Evolutionary conservation across 2,797 vertebrate genomes (phyloP).

Genomic region (Stomatorhinus walkeri): DNA sequence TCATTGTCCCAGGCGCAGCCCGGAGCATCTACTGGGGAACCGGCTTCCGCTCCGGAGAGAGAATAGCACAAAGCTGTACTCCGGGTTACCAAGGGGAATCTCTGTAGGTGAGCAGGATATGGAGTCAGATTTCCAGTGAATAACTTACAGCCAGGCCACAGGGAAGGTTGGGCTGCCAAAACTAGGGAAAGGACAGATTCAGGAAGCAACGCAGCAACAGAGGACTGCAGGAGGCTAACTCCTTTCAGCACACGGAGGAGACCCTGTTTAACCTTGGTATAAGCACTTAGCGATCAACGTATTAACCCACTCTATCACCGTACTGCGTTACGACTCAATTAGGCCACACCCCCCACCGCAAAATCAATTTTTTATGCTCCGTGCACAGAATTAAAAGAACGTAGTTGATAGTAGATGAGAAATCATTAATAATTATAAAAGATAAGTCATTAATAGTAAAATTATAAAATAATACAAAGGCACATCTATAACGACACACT

Average conservation of each 20-base stretch:
- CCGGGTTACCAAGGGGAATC: not conserved
- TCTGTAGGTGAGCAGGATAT: not conserved
- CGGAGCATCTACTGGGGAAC: not conserved
- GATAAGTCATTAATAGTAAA: not conserved
- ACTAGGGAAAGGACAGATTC: not conserved
- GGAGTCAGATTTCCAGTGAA: not conserved
- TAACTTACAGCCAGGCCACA: not conserved
- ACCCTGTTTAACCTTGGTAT: not conserved
- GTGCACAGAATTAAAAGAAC: not conserved
- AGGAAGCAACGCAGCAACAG: not conserved
- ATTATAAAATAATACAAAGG: not conserved
- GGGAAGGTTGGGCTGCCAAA: not conserved
- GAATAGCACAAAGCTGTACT: not conserved
- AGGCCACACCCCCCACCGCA: not conserved
- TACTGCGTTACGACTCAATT: not conserved
- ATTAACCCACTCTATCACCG: not conserved
- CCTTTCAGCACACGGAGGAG: not conserved
- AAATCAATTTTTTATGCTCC: not conserved
- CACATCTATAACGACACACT: not conserved
- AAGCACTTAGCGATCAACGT: not conserved
- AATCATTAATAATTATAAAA: not conserved
- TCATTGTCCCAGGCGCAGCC: slow-evolving; percentile 4
- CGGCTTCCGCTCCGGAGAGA: not conserved
- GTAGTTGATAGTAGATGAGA: not conserved
- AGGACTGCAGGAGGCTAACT: not conserved